Evolutionary conservation across 2,888 invertebrate species (phyloP), one percentile per base, ranked within the genome.

Genomic region (Oligia fasciuncula): DNA sequence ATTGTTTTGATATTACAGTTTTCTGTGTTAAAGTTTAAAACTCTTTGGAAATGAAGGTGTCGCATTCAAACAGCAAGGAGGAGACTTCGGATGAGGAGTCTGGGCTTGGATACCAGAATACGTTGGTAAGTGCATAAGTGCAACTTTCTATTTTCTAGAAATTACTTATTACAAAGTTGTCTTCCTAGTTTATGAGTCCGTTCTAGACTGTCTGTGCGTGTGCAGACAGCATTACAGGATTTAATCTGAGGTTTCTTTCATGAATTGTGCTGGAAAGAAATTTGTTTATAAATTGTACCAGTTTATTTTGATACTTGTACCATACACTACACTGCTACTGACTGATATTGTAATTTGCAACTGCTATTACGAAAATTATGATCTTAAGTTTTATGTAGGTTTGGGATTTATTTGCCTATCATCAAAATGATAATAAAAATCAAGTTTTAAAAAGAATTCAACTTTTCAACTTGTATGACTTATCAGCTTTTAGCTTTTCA

Each of bases 51-150:
- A 96, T 96, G 96, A 96, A 95, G 93, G 93, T 93, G 77, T 81
- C 92, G 72, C 91, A 91, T 68, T 82, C 92, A 71, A 91, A 91
- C 73, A 91, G 87, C 74, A 96, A 96, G 84, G 96, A 97, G 35
- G 97, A 97, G 85, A 95, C 94, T 60, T 97, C 96, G 3, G 97
- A 97, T 90, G 97, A 98, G 90, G 97, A 97, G 88, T 96, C 97
- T 80, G 98, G 98, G 80, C 94, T 98, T 91, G 98, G 98, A 74
- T 98, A 98, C 90, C 97, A 98, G 93, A 97, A 98, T 89, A 98
- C 98, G 68, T 97, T 98, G 97, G 98, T 98, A 90, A 97, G 97
- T 97, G 67, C 79, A 60, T 86, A 76, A 76, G 84, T 76, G 51
- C 83, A 88, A 94, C 94, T 95, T 95, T 94, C 94, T 95, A 92